Percentiles rank a stretch among this genome's conserved stretches.
These are phyloP conservation scores for Cheilosia vernalis DNA, from an alignment of 2,888 invertebrate genomes.

Conservation along the genomic window DNA sequence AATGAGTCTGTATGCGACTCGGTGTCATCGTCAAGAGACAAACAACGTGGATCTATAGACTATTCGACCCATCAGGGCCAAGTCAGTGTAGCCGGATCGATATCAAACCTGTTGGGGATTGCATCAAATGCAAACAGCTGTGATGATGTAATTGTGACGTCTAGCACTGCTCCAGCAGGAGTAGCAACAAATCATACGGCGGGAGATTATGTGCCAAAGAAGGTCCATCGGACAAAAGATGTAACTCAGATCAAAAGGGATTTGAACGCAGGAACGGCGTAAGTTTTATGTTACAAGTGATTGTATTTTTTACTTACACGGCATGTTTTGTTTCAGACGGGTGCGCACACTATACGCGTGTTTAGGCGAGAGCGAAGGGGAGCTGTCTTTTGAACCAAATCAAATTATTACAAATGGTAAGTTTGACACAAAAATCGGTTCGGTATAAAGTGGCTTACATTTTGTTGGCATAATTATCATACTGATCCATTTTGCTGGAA, in stretches of 20 bases:
- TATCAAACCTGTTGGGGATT: conserved; percentile 79
- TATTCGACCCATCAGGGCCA: conserved; percentile 80
- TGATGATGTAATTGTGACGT: conserved; percentile 80
- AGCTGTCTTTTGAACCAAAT: conserved; percentile 98
- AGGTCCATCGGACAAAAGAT: conserved; percentile 85
- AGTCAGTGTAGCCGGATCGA: conserved; percentile 77
- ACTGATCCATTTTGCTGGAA: too few relatives aligned
- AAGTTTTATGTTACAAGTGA: conserved; percentile 76
- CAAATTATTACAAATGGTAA: conserved; percentile 98
- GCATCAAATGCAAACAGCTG: conserved; percentile 78
- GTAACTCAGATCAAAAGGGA: conserved; percentile 82
- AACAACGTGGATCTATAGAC: conserved; percentile 79
- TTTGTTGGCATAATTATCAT: too few relatives aligned
- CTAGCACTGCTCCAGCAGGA: conserved; percentile 78
- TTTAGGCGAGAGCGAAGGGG: conserved; percentile 97
- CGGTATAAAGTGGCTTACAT: background rate
- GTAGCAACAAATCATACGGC: conserved; percentile 77
- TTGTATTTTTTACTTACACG: background rate
- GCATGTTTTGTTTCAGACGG: conserved; percentile 85
- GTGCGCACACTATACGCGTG: conserved; percentile 98
- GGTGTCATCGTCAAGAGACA: conserved; percentile 86
- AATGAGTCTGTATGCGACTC: conserved; percentile 92
- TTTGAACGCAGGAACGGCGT: conserved; percentile 82
- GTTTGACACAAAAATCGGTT: conserved; percentile 23
- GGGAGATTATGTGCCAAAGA: conserved; percentile 84